Evolutionary conservation across 1,140 invertebrate species (phyloP).

Genomic region (Brachionus koreanus): DNA sequence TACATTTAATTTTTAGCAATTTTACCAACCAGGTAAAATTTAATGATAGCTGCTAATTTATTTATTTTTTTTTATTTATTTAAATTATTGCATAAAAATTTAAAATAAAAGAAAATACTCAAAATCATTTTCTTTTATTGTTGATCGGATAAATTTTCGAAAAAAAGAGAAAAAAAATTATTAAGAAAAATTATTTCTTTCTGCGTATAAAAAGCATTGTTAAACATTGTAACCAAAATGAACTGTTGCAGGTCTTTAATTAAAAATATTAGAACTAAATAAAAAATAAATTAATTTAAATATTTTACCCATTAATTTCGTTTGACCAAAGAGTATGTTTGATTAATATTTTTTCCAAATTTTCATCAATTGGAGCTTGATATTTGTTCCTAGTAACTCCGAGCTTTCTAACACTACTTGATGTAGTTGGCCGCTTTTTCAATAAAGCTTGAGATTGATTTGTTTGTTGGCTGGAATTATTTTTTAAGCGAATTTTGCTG

Average conservation of each 20-base stretch:
- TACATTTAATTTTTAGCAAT: background rate
- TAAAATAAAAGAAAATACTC: background rate
- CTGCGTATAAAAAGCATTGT: background rate
- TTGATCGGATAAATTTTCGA: background rate
- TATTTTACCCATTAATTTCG: slow-evolving; percentile 5
- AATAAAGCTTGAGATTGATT: background rate
- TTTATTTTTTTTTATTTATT: background rate
- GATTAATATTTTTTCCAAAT: slow-evolving; percentile 31
- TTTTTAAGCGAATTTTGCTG: background rate
- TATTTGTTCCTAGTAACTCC: slow-evolving; percentile 37
- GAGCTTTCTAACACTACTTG: slow-evolving; percentile 21
- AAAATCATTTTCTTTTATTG: background rate
- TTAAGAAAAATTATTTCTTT: background rate
- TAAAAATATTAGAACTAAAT: background rate
- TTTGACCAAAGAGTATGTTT: slow-evolving; percentile 37
- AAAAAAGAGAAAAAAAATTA: background rate
- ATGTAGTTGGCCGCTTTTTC: background rate
- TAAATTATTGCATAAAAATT: background rate
- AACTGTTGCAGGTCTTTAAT: slow-evolving; percentile 19
- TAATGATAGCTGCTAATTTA: background rate
- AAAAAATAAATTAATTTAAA: background rate
- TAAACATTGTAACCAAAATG: slow-evolving; percentile 44
- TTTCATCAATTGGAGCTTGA: slow-evolving; percentile 38
- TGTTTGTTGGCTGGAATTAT: background rate
- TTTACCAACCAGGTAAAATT: background rate